Evolutionary conservation across 2,888 invertebrate species (phyloP).

Genomic region (Xestia sexstrigata): DNA sequence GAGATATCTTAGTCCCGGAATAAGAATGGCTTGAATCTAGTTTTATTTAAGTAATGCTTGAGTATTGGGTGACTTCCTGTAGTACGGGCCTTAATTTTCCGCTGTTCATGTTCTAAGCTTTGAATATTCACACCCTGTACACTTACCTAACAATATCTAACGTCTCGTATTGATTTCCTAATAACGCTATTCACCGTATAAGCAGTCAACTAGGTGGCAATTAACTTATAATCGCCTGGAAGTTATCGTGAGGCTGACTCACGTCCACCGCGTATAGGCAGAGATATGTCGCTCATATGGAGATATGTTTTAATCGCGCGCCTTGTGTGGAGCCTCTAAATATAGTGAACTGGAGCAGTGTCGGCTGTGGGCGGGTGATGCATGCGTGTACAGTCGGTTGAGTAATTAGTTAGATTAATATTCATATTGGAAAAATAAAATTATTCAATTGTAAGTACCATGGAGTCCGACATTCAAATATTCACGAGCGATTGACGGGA

Average conservation of each 20-base stretch:
- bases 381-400: conserved; percentile 48
- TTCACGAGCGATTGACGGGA: too few relatives aligned
- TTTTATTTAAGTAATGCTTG: too few relatives aligned
- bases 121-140: conserved; percentile 4
- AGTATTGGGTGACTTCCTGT: not conserved
- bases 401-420: conserved; percentile 27
- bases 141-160: conserved; percentile 3
- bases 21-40: not conserved
- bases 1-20: not conserved
- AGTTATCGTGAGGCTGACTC: conserved; percentile 53
- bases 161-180: conserved; percentile 42
- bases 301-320: conserved; percentile 61
- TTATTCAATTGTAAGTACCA: not conserved
- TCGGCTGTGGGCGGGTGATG: conserved; percentile 68
- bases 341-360: conserved; percentile 74
- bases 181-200: conserved; percentile 21
- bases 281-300: conserved; percentile 57
- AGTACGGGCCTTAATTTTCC: not conserved
- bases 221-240: conserved; percentile 53
- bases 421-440: not conserved
- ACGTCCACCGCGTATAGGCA: conserved; percentile 48
- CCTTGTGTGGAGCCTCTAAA: conserved; percentile 70
- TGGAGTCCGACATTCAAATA: too few relatives aligned
- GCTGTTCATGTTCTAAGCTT: not conserved
- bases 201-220: conserved; percentile 38